Evolutionary conservation across 2,888 invertebrate genomes (phyloP).

Genomic region (Tuberolachnus salignus): DNA sequence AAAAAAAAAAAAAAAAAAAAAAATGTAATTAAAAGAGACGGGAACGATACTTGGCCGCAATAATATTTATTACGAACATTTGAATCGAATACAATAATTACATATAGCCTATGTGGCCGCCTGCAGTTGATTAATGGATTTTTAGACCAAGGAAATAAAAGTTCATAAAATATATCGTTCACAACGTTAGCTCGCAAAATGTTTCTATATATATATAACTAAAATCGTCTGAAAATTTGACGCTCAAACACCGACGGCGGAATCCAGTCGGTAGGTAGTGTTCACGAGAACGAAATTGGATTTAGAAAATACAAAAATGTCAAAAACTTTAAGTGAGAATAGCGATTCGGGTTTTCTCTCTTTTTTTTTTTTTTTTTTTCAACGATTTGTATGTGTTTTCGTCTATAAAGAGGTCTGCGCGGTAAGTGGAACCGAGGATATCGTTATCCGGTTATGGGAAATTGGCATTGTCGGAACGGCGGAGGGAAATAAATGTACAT

Average conservation of each 20-base stretch:
- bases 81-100: constrained; percentile 19
- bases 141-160: too few species aligned
- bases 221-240: background rate
- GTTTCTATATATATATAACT: too few species aligned
- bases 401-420: background rate
- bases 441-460: constrained; percentile 32
- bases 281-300: background rate
- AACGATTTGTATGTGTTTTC: constrained; percentile 31
- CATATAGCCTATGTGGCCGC: background rate
- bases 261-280: background rate
- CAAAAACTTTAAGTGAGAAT: background rate
- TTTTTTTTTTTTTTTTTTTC: constrained; percentile 15
- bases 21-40: constrained; percentile 21
- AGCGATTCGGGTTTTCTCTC: background rate
- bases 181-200: background rate
- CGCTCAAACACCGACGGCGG: background rate
- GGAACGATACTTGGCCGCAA: background rate
- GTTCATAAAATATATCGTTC: too few species aligned
- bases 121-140: too few species aligned
- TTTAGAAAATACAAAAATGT: constrained; percentile 19
- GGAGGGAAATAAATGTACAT: constrained; percentile 17
- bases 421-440: constrained; percentile 27
- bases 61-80: constrained; percentile 7
- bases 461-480: background rate
- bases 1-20: background rate